Evolutionary conservation across 2,113 vertebrate species (phyloP), one percentile per base, ranked within the genome.

Genomic region (Corythornis cristatus): DNA sequence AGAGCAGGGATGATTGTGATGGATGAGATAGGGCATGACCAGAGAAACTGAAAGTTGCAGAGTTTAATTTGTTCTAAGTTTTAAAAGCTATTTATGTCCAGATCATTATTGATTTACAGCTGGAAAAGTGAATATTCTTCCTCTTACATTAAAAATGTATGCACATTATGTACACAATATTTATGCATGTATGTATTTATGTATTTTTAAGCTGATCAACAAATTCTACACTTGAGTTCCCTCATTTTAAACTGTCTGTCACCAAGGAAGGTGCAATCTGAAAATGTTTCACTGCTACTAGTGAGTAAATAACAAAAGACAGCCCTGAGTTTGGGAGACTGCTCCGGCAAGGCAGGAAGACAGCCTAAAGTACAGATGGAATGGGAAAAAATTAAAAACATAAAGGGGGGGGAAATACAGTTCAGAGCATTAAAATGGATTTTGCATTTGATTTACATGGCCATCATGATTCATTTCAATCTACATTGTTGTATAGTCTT

Each of bases 401-500:
- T 25, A 2, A 3, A 25, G 25, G 16, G 18, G 3, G 46, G 21
- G 15, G 16, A 11, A 89, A 84, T 70, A 45, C 15, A 70, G 9
- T 85, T 79, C 51, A 85, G 42, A 87, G 33, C 19, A 87, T 83
- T 92, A 82, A 84, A 70, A 85, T 48, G 5, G 12, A 62, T 70
- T 89, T 82, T 85, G 33, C 29, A 58, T 85, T 84, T 91, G 28
- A 74, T 93, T 93, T 96, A 60, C 42, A 35, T 74, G 26, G 17
- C 37, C 76, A n/a, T 37, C 8, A 31, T 51, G 19, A 62, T 87
- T 87, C 7, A 54, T 89, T 86, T 87, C 65, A 66, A 72, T 19
- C 25, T 70, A 11, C 37, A 12, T 22, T 43, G 2, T 73, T 58
- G 26, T 33, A 56, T 0, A 0, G 22, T 77, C 33, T 83, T 83